Conservation (phyloP, 2,888 invertebrate species). For the Ctena decussata region DNA sequence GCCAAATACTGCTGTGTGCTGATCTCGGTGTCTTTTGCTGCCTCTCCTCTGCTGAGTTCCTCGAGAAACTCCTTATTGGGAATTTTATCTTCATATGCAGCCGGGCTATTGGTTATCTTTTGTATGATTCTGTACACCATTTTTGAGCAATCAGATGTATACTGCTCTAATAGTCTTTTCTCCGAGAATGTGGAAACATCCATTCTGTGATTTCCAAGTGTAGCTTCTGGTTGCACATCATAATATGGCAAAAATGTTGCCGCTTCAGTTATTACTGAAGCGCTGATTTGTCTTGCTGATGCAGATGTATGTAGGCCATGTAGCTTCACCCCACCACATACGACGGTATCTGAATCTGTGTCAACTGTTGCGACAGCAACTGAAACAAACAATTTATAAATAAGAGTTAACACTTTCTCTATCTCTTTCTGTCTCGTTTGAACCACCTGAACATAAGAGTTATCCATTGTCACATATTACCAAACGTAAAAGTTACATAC, state of each 20-base stretch:
- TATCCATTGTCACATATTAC: too few species aligned
- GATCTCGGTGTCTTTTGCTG: conserved; percentile 4
- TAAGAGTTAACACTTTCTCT: too few species aligned
- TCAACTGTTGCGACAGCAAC: conserved; percentile 71
- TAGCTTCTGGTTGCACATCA: conserved; percentile 69
- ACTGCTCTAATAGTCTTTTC: background rate
- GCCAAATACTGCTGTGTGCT: conserved; percentile 12
- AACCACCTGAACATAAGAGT: too few species aligned
- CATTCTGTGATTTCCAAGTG: background rate
- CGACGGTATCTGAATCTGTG: conserved; percentile 73
- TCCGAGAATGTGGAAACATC: too few species aligned
- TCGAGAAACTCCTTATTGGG: conserved; percentile 28
- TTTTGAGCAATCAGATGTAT: conserved; percentile 23
- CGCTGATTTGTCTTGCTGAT: conserved; percentile 92
- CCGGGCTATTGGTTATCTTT: conserved; percentile 17
- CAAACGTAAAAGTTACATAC: too few species aligned
- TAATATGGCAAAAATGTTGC: conserved; percentile 93
- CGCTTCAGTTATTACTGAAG: conserved; percentile 94
- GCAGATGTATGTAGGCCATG: conserved; percentile 95
- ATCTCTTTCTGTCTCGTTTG: too few species aligned
- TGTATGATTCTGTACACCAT: conserved; percentile 6
- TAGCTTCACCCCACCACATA: conserved; percentile 94
- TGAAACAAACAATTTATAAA: too few species aligned
- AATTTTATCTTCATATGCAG: conserved; percentile 2
- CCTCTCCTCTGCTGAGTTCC: background rate